Percentiles rank a stretch among this genome's conserved stretches.
These are phyloP conservation scores for Athetis lepigone DNA, from an alignment of 2,888 invertebrate species.

Conservation along the genomic window DNA sequence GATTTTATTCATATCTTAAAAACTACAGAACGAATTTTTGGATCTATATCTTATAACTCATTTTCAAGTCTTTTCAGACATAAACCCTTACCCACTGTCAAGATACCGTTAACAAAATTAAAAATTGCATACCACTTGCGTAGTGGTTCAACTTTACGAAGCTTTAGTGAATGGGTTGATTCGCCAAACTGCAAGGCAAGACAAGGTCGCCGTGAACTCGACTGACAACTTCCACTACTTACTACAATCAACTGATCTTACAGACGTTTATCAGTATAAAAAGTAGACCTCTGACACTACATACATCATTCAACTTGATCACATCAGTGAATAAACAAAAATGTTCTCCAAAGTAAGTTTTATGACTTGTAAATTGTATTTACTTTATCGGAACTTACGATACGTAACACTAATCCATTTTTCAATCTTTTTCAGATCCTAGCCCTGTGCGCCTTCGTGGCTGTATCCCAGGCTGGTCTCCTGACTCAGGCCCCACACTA, in stretches of 20 bases:
- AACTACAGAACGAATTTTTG: too few species aligned
- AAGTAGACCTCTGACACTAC: slow-evolving; percentile 65
- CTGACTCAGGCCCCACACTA: slow-evolving; percentile 79
- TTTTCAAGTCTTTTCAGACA: too few species aligned
- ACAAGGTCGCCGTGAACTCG: slow-evolving; percentile 58
- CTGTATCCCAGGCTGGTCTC: slow-evolving; percentile 71
- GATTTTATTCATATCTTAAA: too few species aligned
- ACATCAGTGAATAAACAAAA: slow-evolving; percentile 67
- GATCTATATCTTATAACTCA: too few species aligned
- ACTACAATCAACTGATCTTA: slow-evolving; percentile 62
- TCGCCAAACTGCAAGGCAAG: slow-evolving; percentile 43
- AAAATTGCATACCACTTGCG: slow-evolving; percentile 30
- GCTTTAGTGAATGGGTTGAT: slow-evolving; percentile 55
- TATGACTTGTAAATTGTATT: too few species aligned
- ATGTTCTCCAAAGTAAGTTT: slow-evolving; percentile 67
- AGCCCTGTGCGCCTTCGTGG: slow-evolving; percentile 68
- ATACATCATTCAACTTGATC: slow-evolving; percentile 65
- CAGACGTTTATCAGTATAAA: slow-evolving; percentile 71
- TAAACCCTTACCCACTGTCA: slow-evolving; percentile 4
- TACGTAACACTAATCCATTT: slow-evolving; percentile 34
- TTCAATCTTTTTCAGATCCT: slow-evolving; percentile 64
- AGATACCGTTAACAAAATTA: neutral
- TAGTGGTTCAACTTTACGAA: slow-evolving; percentile 26
- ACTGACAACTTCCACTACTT: slow-evolving; percentile 73
- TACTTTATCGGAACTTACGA: neutral